Evolutionary conservation across 2,113 vertebrate species (phyloP), one percentile per base, ranked within the genome.

Genomic region (Eptesicus fuscus): DNA sequence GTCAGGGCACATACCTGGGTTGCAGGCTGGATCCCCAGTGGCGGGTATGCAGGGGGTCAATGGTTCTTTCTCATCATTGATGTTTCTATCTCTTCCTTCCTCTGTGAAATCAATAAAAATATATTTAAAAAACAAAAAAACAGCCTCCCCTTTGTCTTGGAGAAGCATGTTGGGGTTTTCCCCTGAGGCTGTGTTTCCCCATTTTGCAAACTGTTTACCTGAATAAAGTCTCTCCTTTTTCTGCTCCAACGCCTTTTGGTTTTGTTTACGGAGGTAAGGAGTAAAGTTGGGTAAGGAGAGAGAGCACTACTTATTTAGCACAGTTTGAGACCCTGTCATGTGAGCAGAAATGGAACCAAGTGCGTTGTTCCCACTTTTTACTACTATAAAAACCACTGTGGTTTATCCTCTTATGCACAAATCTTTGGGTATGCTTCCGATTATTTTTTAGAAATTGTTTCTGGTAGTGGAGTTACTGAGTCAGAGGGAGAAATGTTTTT

Each of bases 371-470:
- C 37, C 9, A 23, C 30, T 35, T 85, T 71, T 86, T 42, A 44
- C 49, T 51, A 10, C 30, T 20, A 7, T 17, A 47, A 65, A 80
- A 63, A 63, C 6, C 6, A 3, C 23, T 13, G 13, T 51, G 73
- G 78, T 61, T 90, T 86, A 95, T 30, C 35, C 22, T 80, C 42
- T 61, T 53, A 67, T 0, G 23, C 40, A 63, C 49, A 88, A n/a
- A 95, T 56, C 93, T 77, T 67, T 13, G n/a, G 59, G 77, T 30
- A 32, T 37, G 51, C 67, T 85, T 91, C 73, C 67, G 61, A 73
- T 82, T 77, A 47, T 22, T 84, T 93, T 80, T 92, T 44, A 70
- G 67, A 82, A 51, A 83, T 56, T 95, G 77, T 92, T 94, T 91
- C 69, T 96, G 83, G 47, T 82, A 53, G 14, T 69, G 22, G 77